Evolutionary conservation across 2,797 vertebrate genomes (phyloP).

Genomic region (Mallotus villosus): DNA sequence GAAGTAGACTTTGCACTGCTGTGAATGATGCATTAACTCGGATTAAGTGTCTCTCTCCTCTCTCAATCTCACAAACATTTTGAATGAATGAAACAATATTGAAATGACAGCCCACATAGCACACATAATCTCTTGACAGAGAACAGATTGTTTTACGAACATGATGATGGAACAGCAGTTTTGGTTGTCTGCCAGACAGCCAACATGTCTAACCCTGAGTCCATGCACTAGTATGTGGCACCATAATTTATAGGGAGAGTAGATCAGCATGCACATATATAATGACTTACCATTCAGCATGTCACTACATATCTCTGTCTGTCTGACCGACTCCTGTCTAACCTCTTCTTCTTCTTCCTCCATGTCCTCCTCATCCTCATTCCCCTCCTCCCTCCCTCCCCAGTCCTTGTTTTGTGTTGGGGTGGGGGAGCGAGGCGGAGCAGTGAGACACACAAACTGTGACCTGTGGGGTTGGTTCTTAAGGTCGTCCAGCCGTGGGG

Average conservation of each 20-base stretch:
- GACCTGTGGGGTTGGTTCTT: constrained; percentile 43
- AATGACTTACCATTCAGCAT: constrained; percentile 62
- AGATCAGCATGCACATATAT: background rate
- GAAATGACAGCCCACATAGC: too few species aligned
- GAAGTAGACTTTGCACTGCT: background rate
- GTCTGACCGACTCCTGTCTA: constrained; percentile 32
- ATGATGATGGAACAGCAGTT: background rate
- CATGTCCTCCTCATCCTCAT: constrained; percentile 41
- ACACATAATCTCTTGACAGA: background rate
- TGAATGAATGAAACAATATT: too few species aligned
- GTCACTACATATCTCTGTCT: constrained; percentile 32
- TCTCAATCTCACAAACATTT: background rate
- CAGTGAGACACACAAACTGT: constrained; percentile 39
- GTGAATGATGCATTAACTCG: background rate
- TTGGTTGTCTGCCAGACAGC: background rate
- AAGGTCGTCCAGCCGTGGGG: constrained; percentile 18
- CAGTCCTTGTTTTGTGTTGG: constrained; percentile 56
- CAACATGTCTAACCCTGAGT: background rate
- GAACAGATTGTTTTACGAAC: background rate
- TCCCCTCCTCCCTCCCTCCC: constrained; percentile 52
- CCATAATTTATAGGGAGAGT: background rate
- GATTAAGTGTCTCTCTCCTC: background rate
- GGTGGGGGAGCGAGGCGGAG: constrained; percentile 37
- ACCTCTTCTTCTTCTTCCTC: constrained; percentile 41
- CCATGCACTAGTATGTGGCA: background rate